Base-by-base conservation (phyloP, 2,113 vertebrate species). In the Globicephala melas region DNA sequence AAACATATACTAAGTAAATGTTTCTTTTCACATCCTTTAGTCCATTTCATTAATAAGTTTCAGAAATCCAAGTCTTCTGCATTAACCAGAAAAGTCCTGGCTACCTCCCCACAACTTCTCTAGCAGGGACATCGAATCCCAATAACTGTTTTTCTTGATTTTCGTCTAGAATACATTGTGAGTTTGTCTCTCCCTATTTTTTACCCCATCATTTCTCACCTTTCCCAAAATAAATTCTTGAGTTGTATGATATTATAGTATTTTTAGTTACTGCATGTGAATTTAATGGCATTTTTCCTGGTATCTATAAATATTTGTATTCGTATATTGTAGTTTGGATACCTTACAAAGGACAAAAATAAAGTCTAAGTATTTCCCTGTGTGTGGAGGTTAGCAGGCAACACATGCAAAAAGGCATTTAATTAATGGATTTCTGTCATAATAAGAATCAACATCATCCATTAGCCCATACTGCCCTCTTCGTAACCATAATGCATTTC, bases 401-500 rank as follows among this genome's bases (percentile, higher is more conserved):
- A 81, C 31, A 62, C 44, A 41, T 55, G 23, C 73, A 94, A 96
- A 95, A 73, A 70, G 38, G 33, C 6, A 68, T 90, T 95, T 94
- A 63, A 77, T 93, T 81, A 92, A 97, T 71, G 60, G 18, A 90
- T 89, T 96, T 95, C 81, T 79, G 76, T 84, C 88, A 96, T 58
- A 65, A 47, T 41, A 94, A 93, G 65, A 94, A 80, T 83, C 50
- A 53, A 71, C 79, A 91, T 81, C 63, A 84, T 95, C 93, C 31
- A 68, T 91, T 84, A 73, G 58, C 33, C 58, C 90, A 15, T 13
- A 77, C 60, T 55, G 70, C 68, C 70, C 91, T 70, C 67, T 96
- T 97, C 77, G 90, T 84, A 96, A 80, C 67, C 58, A 94, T 41
- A 31, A 36, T 85, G 41, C 38, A 53, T 86, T 95, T 95, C 79